phyloP scores from a whole-genome alignment of 2,888 invertebrate species.

The Busseola fusca region DNA sequence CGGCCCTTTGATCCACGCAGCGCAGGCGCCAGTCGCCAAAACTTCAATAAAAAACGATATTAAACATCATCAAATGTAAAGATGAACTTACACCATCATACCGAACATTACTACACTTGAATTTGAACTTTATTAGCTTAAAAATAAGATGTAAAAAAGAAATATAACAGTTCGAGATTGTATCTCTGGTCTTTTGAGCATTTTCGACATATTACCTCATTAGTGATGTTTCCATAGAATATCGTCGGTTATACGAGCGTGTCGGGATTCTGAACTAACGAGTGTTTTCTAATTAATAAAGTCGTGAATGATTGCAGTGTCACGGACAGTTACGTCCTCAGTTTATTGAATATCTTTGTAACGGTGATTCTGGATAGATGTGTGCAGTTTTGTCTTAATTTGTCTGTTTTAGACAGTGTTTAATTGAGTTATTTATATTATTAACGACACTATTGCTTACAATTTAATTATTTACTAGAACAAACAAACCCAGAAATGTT shows the following conservation, averaged over 20 bases:
- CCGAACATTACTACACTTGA: constrained; percentile 1
- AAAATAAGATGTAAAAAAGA: constrained; percentile 30
- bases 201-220: constrained; percentile 50
- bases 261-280: constrained; percentile 58
- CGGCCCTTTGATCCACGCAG: constrained; percentile 61
- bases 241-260: constrained; percentile 55
- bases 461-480: not conserved
- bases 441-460: not conserved
- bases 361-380: constrained; percentile 35
- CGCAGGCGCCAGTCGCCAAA: constrained; percentile 49
- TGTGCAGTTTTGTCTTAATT: constrained; percentile 40
- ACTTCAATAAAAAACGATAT: constrained; percentile 64
- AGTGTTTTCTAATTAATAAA: constrained; percentile 59
- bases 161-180: constrained; percentile 16
- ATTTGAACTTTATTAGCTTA: constrained; percentile 11
- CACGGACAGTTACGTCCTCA: constrained; percentile 37
- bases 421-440: constrained; percentile 20
- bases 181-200: constrained; percentile 28
- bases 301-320: constrained; percentile 52
- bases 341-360: constrained; percentile 41
- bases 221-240: constrained; percentile 42
- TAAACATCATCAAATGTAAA: constrained; percentile 46
- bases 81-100: constrained; percentile 17
- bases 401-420: constrained; percentile 11
- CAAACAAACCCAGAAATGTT: not conserved